Conservation (phyloP, 1,140 invertebrate genomes). For the Halesus radiatus region DNA sequence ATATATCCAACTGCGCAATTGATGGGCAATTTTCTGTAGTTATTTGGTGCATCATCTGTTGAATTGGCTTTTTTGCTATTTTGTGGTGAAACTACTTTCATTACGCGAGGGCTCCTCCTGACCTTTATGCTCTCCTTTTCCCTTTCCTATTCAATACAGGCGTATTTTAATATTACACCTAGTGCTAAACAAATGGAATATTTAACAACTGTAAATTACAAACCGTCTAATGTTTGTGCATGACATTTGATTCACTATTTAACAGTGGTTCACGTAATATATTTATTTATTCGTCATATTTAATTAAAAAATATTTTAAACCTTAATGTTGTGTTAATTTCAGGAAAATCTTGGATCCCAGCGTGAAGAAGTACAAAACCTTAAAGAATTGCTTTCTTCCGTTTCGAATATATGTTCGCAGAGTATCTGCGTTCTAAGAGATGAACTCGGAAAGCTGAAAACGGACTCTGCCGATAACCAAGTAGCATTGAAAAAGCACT, state of each 20-base stretch:
- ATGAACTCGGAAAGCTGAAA: constrained; percentile 74
- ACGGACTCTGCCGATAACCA: constrained; percentile 69
- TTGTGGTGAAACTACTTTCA: not conserved
- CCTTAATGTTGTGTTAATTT: constrained; percentile 57
- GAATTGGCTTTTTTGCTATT: constrained; percentile 25
- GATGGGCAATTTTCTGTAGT: constrained; percentile 18
- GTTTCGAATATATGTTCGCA: constrained; percentile 70
- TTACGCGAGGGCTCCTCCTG: constrained; percentile 2
- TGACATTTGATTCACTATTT: not conserved
- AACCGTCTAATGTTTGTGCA: not conserved
- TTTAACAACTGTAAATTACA: too few species aligned
- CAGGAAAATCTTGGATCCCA: constrained; percentile 74
- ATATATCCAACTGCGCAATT: not conserved
- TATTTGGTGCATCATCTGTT: constrained; percentile 25
- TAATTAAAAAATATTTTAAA: not conserved
- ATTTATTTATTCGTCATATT: not conserved
- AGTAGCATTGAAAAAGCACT: constrained; percentile 68
- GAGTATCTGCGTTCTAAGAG: constrained; percentile 72
- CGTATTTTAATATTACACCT: not conserved
- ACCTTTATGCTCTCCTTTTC: not conserved
- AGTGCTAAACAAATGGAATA: too few species aligned
- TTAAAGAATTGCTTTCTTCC: constrained; percentile 67
- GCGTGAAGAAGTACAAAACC: constrained; percentile 70
- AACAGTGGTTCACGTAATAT: not conserved
- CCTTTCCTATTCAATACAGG: not conserved